Evolutionary conservation across 2,888 invertebrate species (phyloP).

Genomic region (Volucella zonaria): DNA sequence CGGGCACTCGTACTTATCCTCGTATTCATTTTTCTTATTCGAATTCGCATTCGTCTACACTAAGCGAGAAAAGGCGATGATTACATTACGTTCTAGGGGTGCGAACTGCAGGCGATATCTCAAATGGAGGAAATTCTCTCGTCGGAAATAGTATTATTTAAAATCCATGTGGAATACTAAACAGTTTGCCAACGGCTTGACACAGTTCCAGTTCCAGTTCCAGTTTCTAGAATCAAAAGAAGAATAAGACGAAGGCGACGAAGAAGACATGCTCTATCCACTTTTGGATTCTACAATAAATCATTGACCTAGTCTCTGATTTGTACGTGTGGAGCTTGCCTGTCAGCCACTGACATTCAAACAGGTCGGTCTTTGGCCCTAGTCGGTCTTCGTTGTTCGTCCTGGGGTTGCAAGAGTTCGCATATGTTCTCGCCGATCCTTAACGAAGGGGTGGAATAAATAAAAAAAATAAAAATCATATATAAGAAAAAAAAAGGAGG

Average conservation of each 20-base stretch:
- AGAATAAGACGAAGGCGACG: too few species aligned
- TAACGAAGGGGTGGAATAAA: conserved; percentile 1
- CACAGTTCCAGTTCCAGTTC: conserved; percentile 60
- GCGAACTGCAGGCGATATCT: conserved; percentile 63
- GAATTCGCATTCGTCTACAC: too few species aligned
- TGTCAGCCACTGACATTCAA: conserved; percentile 73
- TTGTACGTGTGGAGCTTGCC: conserved; percentile 71
- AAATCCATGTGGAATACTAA: conserved; percentile 71
- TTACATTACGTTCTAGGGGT: conserved; percentile 59
- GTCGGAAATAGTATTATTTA: conserved; percentile 72
- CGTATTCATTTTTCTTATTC: not conserved
- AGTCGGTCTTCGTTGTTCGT: not conserved
- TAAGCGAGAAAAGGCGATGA: conserved; percentile 52
- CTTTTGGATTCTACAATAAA: conserved; percentile 68
- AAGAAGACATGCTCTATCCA: conserved; percentile 64
- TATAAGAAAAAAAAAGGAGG: not conserved
- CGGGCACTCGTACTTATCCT: not conserved
- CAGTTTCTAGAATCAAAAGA: too few species aligned
- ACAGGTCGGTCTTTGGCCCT: conserved; percentile 42
- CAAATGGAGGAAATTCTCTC: conserved; percentile 40
- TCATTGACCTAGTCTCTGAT: conserved; percentile 74
- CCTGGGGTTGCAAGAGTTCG: conserved; percentile 43
- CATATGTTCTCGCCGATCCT: conserved; percentile 53
- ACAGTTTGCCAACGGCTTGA: conserved; percentile 72
- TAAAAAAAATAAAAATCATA: too few species aligned